These are phyloP conservation scores for Corbicula japonica DNA, from an alignment of 2,888 invertebrate genomes.

Conservation along the genomic window DNA sequence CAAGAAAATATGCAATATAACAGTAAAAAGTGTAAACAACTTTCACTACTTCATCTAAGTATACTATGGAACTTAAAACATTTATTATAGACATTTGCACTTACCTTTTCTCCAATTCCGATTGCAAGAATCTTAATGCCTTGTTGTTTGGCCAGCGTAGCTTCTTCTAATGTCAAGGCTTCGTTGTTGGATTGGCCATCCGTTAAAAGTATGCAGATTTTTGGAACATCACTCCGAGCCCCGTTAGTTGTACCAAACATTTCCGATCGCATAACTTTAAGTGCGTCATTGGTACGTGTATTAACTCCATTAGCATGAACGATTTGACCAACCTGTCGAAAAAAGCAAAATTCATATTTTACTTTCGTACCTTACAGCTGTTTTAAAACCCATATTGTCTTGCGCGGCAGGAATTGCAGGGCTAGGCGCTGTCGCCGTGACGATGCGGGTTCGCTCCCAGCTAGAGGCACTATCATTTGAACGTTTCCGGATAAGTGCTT, in stretches of 20 bases:
- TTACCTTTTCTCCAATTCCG: constrained; percentile 32
- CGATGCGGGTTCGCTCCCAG: too few relatives aligned
- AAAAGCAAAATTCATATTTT: background rate
- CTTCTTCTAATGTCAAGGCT: constrained; percentile 5
- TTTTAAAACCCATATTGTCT: too few relatives aligned
- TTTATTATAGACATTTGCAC: too few relatives aligned
- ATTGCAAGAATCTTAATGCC: constrained; percentile 47
- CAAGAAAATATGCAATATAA: too few relatives aligned
- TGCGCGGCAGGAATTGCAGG: too few relatives aligned
- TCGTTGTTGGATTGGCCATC: constrained; percentile 36
- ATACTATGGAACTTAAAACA: too few relatives aligned
- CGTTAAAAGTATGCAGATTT: constrained; percentile 44
- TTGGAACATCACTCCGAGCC: constrained; percentile 28
- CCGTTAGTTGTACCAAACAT: constrained; percentile 28
- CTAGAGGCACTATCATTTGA: too few relatives aligned
- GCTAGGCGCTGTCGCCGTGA: too few relatives aligned
- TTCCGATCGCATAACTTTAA: constrained; percentile 9
- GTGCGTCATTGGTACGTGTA: constrained; percentile 35
- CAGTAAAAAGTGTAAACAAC: too few relatives aligned
- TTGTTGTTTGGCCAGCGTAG: constrained; percentile 9
- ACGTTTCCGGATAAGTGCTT: too few relatives aligned
- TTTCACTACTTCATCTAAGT: too few relatives aligned
- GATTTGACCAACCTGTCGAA: constrained; percentile 23
- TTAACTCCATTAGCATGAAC: constrained; percentile 17
- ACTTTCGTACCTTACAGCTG: too few relatives aligned